phyloP scores from a whole-genome alignment of 2,113 vertebrate genomes.

The Engraulis encrasicolus region DNA sequence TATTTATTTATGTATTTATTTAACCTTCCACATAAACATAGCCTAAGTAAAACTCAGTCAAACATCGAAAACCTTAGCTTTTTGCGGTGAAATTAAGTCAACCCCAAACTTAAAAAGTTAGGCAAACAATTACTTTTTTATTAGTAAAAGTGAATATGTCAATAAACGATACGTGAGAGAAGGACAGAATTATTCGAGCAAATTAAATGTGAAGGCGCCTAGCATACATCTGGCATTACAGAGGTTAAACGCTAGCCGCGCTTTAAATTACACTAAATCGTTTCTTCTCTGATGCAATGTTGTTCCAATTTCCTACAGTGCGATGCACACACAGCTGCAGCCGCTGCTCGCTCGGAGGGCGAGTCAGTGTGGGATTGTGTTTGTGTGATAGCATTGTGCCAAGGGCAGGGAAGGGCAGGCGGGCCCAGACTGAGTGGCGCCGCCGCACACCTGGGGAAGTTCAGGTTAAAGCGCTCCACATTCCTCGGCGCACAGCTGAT shows the following conservation, averaged over 20 bases:
- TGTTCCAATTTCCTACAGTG: slow-evolving; percentile 77
- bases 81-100: too few species aligned
- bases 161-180: too few species aligned
- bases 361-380: slow-evolving; percentile 54
- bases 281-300: slow-evolving; percentile 76
- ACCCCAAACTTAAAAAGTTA: too few species aligned
- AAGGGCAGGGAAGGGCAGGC: slow-evolving; percentile 84
- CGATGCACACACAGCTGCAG: slow-evolving; percentile 76
- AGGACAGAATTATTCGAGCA: not conserved
- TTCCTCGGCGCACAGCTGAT: slow-evolving; percentile 92
- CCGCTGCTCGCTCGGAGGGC: slow-evolving; percentile 36
- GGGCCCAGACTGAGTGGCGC: slow-evolving; percentile 91
- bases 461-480: slow-evolving; percentile 93
- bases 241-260: slow-evolving; percentile 22
- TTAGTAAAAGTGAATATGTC: too few species aligned
- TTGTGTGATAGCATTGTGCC: slow-evolving; percentile 86
- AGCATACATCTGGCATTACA: not conserved
- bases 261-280: slow-evolving; percentile 33
- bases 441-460: slow-evolving; percentile 93
- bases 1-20: too few species aligned
- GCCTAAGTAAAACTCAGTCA: too few species aligned
- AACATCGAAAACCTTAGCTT: too few species aligned
- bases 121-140: too few species aligned
- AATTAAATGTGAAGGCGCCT: not conserved
- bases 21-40: too few species aligned